These are phyloP conservation scores for Coelinius sp. DNA, from an alignment of 2,888 invertebrate genomes.

Conservation along the genomic window DNA sequence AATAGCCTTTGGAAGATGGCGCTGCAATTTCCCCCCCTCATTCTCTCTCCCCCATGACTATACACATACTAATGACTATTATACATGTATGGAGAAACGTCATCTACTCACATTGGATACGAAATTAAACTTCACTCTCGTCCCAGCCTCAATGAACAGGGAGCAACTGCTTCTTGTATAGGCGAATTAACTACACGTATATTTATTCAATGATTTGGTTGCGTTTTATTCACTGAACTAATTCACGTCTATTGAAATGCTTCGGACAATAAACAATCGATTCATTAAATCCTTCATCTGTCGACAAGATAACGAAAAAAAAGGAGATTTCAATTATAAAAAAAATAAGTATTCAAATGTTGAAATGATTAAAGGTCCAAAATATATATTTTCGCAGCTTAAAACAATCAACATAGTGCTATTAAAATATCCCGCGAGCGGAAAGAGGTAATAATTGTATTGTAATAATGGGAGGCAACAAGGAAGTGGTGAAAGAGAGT, in stretches of 20 bases:
- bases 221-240: too few species aligned
- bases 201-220: neutral
- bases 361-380: neutral
- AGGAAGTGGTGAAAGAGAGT: conserved; percentile 45
- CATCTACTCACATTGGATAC: conserved; percentile 34
- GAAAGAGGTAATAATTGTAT: conserved; percentile 33
- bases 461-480: conserved; percentile 44
- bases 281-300: neutral
- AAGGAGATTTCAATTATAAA: too few species aligned
- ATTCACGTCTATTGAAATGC: too few species aligned
- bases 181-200: conserved; percentile 29
- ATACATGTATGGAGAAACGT: neutral
- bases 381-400: neutral
- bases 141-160: conserved; percentile 43
- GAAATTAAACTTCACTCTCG: conserved; percentile 49
- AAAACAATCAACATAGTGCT: conserved; percentile 37
- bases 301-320: too few species aligned
- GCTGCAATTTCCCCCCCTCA: conserved; percentile 46
- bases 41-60: conserved; percentile 26
- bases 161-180: conserved; percentile 32
- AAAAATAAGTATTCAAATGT: too few species aligned
- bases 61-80: neutral
- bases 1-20: conserved; percentile 56
- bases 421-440: conserved; percentile 24
- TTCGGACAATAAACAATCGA: too few species aligned